Evolutionary conservation across 2,113 vertebrate species (phyloP).

Genomic region (Balaenoptera acutorostrata): DNA sequence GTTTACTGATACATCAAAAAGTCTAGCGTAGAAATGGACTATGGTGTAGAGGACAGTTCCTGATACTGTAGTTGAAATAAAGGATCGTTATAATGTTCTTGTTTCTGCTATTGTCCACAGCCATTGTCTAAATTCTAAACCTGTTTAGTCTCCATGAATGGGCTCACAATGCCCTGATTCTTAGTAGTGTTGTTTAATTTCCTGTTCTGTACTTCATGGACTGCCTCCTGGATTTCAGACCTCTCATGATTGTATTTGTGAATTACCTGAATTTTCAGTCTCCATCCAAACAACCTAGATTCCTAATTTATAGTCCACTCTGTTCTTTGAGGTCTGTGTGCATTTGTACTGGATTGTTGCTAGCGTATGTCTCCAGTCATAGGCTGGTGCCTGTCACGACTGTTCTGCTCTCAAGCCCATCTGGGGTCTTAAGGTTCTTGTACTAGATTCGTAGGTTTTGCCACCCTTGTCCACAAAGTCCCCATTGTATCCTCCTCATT

Average conservation of each 20-base stretch:
- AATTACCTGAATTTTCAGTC: not conserved
- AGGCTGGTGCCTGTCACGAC: not conserved
- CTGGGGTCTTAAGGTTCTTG: not conserved
- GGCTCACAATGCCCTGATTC: not conserved
- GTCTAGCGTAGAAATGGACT: not conserved
- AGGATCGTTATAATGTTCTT: not conserved
- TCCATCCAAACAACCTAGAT: not conserved
- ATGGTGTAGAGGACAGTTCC: not conserved
- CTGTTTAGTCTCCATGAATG: not conserved
- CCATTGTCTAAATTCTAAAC: not conserved
- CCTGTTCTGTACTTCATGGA: not conserved
- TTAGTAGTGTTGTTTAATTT: not conserved
- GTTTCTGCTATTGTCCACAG: not conserved
- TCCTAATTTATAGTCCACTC: not conserved
- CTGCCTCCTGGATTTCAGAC: not conserved
- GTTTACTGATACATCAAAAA: not conserved
- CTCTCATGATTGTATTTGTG: not conserved
- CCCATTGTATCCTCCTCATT: not conserved
- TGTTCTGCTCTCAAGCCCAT: not conserved
- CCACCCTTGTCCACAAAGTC: not conserved
- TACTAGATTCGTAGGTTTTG: not conserved
- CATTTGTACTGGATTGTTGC: not conserved
- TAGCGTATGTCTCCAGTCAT: accelerated
- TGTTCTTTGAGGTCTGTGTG: not conserved
- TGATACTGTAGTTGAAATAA: not conserved